phyloP scores from a whole-genome alignment of 2,888 invertebrate species.

The Tridacna gigas region DNA sequence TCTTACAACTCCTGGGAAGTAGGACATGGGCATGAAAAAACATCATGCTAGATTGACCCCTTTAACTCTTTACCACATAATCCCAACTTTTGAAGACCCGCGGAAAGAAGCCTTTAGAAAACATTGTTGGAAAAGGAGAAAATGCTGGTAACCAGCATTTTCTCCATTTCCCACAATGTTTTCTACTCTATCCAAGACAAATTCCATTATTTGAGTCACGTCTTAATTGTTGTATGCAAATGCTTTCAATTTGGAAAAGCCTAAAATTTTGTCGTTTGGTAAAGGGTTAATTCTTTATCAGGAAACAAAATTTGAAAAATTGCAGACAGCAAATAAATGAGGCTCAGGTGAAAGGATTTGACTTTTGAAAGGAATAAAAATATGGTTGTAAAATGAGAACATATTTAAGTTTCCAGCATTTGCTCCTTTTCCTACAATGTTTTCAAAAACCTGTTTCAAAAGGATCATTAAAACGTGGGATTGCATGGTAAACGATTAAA shows the following conservation, averaged over 20 bases:
- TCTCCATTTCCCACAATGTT: slow-evolving; percentile 3
- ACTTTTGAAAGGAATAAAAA: too few species aligned
- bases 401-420: background rate
- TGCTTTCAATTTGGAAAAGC: background rate
- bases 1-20: too few species aligned
- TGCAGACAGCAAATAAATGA: too few species aligned
- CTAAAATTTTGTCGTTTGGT: background rate
- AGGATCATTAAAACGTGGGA: too few species aligned
- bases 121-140: background rate
- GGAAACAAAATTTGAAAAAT: too few species aligned
- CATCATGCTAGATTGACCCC: too few species aligned
- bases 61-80: slow-evolving; percentile 10
- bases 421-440: too few species aligned
- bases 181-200: background rate
- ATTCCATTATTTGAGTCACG: background rate
- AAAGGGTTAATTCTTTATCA: too few species aligned
- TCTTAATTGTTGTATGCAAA: background rate
- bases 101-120: background rate
- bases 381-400: background rate
- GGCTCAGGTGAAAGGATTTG: too few species aligned
- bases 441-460: too few species aligned
- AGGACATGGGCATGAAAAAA: too few species aligned
- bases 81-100: background rate
- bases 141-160: background rate
- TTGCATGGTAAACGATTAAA: too few species aligned